Percentiles rank a stretch among this genome's conserved stretches.
Evolutionary conservation across 2,888 invertebrate genomes (phyloP).

Genomic region (Noctua janthe): DNA sequence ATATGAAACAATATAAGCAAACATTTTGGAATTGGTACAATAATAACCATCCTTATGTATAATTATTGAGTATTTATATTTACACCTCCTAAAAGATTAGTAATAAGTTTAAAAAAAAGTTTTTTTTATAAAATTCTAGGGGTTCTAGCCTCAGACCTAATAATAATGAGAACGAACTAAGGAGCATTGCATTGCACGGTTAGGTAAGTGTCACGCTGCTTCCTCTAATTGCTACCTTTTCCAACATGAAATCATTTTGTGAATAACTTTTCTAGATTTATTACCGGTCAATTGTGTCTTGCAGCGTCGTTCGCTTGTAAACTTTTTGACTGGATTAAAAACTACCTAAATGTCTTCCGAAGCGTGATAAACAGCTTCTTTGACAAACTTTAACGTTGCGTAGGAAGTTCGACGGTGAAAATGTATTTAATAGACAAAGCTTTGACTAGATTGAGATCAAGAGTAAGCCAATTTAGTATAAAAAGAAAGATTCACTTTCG

Average conservation of each 20-base stretch:
- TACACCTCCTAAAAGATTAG: too few species aligned
- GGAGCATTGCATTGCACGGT: too few species aligned
- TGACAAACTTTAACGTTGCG: constrained; percentile 2
- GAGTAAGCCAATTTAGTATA: too few species aligned
- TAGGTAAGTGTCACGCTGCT: not conserved
- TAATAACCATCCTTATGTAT: too few species aligned
- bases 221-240: not conserved
- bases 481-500: not conserved
- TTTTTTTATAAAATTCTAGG: too few species aligned
- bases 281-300: not conserved
- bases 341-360: not conserved
- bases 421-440: not conserved
- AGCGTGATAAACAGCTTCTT: not conserved
- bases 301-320: not conserved
- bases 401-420: not conserved
- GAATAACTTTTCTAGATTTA: too few species aligned
- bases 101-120: too few species aligned
- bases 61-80: too few species aligned
- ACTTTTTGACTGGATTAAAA: not conserved
- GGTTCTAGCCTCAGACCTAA: not conserved
- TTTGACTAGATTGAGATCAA: too few species aligned
- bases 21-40: too few species aligned
- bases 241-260: not conserved
- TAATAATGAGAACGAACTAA: not conserved
- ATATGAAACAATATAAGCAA: not conserved